A percentile compares a stretch with the other conserved stretches of the same genome.
Conservation (phyloP, 2,113 vertebrate genomes). For the Nibea albiflora region DNA sequence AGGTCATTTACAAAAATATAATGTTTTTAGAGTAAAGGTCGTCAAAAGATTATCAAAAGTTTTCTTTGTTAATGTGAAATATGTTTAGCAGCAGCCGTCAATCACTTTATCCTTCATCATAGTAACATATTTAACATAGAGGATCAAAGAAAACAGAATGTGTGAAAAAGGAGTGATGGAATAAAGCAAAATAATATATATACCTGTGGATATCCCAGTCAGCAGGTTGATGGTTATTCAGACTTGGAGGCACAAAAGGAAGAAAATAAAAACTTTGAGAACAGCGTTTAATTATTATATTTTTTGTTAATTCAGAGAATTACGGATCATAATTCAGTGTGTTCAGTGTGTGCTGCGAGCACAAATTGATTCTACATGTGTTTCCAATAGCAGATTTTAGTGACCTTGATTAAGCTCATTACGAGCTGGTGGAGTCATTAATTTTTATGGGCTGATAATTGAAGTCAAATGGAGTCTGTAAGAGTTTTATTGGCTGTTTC, state of each 20-base stretch:
- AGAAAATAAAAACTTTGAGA: not conserved
- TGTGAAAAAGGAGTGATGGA: too few species aligned
- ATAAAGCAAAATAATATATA: too few species aligned
- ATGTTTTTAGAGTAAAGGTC: not conserved
- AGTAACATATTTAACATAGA: too few species aligned
- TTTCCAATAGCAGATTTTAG: conserved; percentile 6
- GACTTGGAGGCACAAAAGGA: not conserved
- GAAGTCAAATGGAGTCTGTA: conserved; percentile 27
- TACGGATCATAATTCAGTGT: too few species aligned
- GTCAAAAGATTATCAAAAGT: not conserved
- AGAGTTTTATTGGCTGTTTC: not conserved
- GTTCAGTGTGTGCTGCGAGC: not conserved
- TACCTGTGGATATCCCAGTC: too few species aligned
- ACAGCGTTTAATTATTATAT: not conserved
- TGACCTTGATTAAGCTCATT: conserved; percentile 10
- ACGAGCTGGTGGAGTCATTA: not conserved
- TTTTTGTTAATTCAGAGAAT: too few species aligned
- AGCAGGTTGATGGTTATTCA: too few species aligned
- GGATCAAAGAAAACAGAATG: too few species aligned
- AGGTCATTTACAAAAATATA: not conserved
- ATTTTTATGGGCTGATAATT: conserved; percentile 12
- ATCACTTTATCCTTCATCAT: not conserved
- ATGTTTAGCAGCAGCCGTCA: not conserved
- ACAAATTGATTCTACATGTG: not conserved
- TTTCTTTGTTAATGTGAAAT: not conserved